These are phyloP conservation scores for Marasmarcha lunaedactyla DNA, from an alignment of 2,888 invertebrate species.

Conservation along the genomic window DNA sequence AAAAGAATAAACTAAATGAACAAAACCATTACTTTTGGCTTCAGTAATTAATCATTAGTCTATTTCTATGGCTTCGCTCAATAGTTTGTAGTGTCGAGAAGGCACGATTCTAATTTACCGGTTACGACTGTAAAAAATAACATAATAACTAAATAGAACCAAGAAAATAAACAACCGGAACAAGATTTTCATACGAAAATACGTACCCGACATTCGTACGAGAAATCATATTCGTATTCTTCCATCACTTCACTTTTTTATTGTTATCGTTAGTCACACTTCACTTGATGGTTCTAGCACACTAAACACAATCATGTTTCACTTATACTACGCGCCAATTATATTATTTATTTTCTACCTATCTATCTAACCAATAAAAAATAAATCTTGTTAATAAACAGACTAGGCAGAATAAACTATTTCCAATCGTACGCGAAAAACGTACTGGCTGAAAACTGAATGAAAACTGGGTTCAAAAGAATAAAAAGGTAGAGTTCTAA, in stretches of 20 bases:
- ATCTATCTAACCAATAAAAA: constrained; percentile 1
- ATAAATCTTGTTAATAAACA: constrained; percentile 13
- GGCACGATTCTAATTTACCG: no score
- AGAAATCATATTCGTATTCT: constrained; percentile 74
- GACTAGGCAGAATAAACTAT: constrained; percentile 9
- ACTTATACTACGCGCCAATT: constrained; percentile 21
- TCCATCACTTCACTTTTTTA: constrained; percentile 40
- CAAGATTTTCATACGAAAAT: no score
- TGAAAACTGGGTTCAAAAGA: constrained; percentile 53
- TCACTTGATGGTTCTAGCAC: constrained; percentile 7
- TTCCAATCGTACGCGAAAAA: constrained; percentile 26
- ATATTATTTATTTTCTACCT: constrained; percentile 8
- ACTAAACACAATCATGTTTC: constrained; percentile 33
- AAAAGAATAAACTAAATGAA: no score
- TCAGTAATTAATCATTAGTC: no score
- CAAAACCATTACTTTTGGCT: no score
- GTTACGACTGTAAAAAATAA: no score
- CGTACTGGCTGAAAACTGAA: constrained; percentile 53
- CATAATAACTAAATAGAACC: no score
- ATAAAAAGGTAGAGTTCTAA: constrained; percentile 45
- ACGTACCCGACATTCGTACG: constrained; percentile 74
- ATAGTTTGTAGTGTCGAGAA: no score
- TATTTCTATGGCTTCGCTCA: no score
- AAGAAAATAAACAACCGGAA: no score
- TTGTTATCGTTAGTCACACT: constrained; percentile 11